Conservation (phyloP, 2,113 vertebrate genomes). For the Sphaerodactylus townsendi region DNA sequence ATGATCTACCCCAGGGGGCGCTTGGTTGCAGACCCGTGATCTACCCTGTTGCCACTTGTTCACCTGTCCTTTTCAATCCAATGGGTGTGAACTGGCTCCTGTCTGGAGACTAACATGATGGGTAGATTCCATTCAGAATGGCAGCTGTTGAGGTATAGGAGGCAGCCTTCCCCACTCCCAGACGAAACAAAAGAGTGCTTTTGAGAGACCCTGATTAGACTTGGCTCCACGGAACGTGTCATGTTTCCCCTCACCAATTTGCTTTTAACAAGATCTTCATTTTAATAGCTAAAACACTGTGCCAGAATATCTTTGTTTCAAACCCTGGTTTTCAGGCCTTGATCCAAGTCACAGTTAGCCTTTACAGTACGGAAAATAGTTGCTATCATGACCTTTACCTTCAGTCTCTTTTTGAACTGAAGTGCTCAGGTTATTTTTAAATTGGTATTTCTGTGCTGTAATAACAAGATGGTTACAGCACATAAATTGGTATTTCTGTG, state of each 20-base stretch:
- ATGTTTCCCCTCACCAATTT: not conserved
- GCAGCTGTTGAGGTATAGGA: not conserved
- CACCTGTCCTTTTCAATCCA: not conserved
- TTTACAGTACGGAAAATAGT: not conserved
- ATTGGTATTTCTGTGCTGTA: not conserved
- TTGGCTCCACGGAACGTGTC: too few relatives aligned
- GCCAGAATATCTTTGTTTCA: not conserved
- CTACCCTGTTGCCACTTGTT: not conserved
- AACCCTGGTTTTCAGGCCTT: not conserved
- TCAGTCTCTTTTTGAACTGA: conserved; percentile 28
- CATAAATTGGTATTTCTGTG: too few relatives aligned
- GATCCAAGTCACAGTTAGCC: not conserved
- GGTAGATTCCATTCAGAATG: not conserved
- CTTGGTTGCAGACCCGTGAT: too few relatives aligned
- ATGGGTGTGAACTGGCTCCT: too few relatives aligned
- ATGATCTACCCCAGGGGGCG: too few relatives aligned
- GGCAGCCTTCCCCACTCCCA: not conserved
- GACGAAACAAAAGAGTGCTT: not conserved
- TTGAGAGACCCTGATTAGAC: not conserved
- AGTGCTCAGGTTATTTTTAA: conserved; percentile 10
- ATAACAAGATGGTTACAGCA: too few relatives aligned
- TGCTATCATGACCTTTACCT: not conserved
- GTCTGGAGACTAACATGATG: too few relatives aligned
- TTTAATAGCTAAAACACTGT: not conserved
- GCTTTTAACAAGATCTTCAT: not conserved